Percentiles rank a stretch among this genome's conserved stretches.
These are phyloP conservation scores for Corapipo altera DNA, from an alignment of 2,113 vertebrate species.

Conservation along the genomic window DNA sequence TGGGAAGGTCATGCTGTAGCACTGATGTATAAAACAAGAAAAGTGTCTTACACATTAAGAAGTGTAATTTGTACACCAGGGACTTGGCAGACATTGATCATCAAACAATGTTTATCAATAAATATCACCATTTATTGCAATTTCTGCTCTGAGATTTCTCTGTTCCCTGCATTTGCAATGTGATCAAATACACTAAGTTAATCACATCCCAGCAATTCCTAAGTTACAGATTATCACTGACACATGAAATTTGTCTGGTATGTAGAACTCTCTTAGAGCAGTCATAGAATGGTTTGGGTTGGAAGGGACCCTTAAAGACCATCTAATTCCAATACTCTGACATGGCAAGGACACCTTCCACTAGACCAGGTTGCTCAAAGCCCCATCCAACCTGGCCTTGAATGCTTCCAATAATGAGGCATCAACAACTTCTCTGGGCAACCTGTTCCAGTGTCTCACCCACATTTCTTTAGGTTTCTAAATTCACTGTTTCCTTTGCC, in stretches of 20 bases:
- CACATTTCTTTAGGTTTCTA: background rate
- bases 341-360: background rate
- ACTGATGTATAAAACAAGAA: background rate
- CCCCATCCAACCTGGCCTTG: background rate
- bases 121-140: background rate
- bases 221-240: background rate
- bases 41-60: background rate
- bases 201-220: background rate
- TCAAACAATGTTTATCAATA: background rate
- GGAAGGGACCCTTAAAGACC: background rate
- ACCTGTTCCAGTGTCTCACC: background rate
- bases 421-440: background rate
- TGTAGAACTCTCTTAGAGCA: background rate
- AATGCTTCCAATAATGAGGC: background rate
- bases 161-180: background rate
- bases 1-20: background rate
- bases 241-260: background rate
- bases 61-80: background rate
- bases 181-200: background rate
- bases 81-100: background rate
- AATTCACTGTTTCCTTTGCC: background rate
- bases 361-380: background rate
- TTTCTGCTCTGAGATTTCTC: background rate
- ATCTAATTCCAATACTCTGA: background rate
- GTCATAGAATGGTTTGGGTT: background rate